Evolutionary conservation across 2,797 vertebrate genomes (phyloP), one percentile per base, ranked within the genome.

Genomic region (Sarcoramphus papa): DNA sequence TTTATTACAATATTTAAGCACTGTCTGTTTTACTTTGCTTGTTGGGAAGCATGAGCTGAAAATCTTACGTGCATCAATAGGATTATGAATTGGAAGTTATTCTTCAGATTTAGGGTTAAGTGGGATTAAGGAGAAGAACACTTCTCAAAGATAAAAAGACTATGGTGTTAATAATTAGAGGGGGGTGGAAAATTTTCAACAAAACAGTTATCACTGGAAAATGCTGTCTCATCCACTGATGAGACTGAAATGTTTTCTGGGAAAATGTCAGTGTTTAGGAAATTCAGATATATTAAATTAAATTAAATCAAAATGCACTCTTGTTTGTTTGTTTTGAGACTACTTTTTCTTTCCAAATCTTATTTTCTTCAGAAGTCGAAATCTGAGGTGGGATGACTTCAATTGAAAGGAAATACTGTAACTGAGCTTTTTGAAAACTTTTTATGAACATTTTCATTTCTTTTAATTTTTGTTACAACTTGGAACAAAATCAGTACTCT

Each of bases 1-100:
- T 95, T 93, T 95, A 96, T 97, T 95, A 95, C 75, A 94, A 84
- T 95, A 96, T 96, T 97, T 97, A 96, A 92, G 33, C 43, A 77
- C 77, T 90, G 51, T 65, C 86, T 80, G 45, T 50, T 96, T 95
- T 95, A 95, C 88, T 64, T 94, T 91, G 43, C 48, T 88, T 93
- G 43, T 86, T 85, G 47, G 50, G 51, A 92, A 94, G 40, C 14
- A 68, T 27, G 64, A 85, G 47, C 56, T 85, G 72, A 79, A 93
- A 82, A 69, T 30, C 37, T 89, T 87, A 33, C 10, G 35, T 75
- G 17, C 35, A 43, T 85, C 74, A 78, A 57, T 43, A 69, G 33
- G 64, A 68, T 91, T 93, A 88, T 48, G 40, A 90, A 84, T 65
- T 73, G 21, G 56, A 89, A 80, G 1, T 9, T 94, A 63, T n/a